Evolutionary conservation across 2,888 invertebrate species (phyloP), one percentile per base, ranked within the genome.

Genomic region (Hypomecis atomaria): DNA sequence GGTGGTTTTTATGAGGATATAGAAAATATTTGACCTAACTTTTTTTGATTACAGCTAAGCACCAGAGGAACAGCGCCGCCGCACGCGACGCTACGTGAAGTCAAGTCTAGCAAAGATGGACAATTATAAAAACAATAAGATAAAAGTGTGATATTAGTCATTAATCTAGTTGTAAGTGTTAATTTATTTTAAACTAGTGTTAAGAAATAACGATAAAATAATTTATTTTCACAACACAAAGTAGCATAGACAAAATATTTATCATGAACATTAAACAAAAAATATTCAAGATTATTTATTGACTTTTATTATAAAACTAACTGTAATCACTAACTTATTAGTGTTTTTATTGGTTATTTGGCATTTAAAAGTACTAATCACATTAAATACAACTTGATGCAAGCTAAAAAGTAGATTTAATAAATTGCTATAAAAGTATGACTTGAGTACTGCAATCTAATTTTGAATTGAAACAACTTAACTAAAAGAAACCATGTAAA

Each of bases 71-170:
- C 81, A 88, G 86, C 48, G 88, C 89, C 6, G n/a, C n/a, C n/a
- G n/a, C n/a, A n/a, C 83, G 89, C 64, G 92, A 92, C 44, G 87
- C 91, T 10, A 92, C 91, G 69, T 92, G 89, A 91, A 74, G 11
- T 13, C 37, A 13, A 38, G 50, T 55, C 47, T 5, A 53, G 33
- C 9, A 11, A 36, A 34, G 6, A 34, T 43, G 71, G 65, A 37
- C 53, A 59, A 62, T 62, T 67, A 9, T 36, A 37, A 34, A 65
- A 71, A 67, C 23, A 75, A 67, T 76, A 78, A 78, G 6, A n/a
- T 55, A 55, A 47, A 87, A 88, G 88, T 92, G 92, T 92, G 92
- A 92, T 92, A 92, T 87, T 92, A 92, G 89, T 73, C 52, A 52
- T 66, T 82, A 87, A 74, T 70, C 84, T 67, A 81, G 49, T 49